phyloP scores from a whole-genome alignment of 1,140 invertebrate genomes.

The Drosophila parabipectinata region DNA sequence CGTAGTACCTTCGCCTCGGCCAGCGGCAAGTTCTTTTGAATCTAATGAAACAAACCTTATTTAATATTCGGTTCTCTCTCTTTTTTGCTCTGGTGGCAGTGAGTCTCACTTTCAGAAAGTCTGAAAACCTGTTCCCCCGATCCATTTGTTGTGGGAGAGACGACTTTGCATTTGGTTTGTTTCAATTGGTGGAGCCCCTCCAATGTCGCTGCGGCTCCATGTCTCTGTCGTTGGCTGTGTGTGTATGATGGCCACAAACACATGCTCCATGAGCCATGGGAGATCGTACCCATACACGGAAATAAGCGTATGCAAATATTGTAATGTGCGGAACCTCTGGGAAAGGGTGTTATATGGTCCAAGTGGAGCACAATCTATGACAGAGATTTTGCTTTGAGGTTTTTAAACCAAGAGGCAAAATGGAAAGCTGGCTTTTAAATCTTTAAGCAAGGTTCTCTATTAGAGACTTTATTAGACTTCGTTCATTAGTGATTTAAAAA shows the following conservation, averaged over 20 bases:
- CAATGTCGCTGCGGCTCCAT: constrained; percentile 37
- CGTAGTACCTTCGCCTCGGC: constrained; percentile 30
- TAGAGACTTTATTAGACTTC: not conserved
- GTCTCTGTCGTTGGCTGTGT: constrained; percentile 9
- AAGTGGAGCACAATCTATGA: constrained; percentile 12
- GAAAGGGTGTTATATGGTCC: constrained; percentile 47
- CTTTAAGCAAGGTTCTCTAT: not conserved
- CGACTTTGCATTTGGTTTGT: constrained; percentile 79
- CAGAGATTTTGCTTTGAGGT: constrained; percentile 10
- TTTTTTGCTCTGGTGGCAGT: constrained; percentile 2
- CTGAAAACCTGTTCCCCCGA: constrained; percentile 67
- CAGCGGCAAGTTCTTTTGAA: constrained; percentile 77
- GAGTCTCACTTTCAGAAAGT: constrained; percentile 39
- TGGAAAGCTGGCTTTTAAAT: not conserved
- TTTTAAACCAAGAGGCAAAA: not conserved
- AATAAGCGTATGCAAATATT: constrained; percentile 68
- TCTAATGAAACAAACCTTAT: constrained; percentile 76
- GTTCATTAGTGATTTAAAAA: too few relatives aligned
- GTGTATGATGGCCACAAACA: constrained; percentile 57
- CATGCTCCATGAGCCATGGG: constrained; percentile 4
- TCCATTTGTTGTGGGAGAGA: constrained; percentile 77
- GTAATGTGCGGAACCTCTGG: constrained; percentile 57
- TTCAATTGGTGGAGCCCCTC: constrained; percentile 74
- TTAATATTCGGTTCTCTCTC: constrained; percentile 64
- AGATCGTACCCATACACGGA: constrained; percentile 21